These are phyloP conservation scores for Leptinotarsa defecta DNA, from an alignment of 1,140 invertebrate species.

Conservation along the genomic window DNA sequence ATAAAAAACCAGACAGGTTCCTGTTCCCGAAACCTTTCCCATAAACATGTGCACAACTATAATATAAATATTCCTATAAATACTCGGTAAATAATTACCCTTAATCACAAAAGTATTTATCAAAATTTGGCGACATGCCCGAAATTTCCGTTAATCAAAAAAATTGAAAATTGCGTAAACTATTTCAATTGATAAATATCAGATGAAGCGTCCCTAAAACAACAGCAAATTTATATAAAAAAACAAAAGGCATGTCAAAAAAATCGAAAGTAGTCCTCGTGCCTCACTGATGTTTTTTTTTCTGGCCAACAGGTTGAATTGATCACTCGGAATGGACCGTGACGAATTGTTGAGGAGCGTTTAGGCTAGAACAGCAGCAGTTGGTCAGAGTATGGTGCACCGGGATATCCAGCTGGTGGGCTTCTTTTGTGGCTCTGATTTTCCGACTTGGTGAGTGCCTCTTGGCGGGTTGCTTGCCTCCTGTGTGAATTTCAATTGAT, in stretches of 20 bases:
- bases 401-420: slow-evolving; percentile 73
- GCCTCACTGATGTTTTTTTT: not conserved
- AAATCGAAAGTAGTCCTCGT: not conserved
- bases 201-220: not conserved
- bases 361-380: slow-evolving; percentile 23
- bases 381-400: slow-evolving; percentile 76
- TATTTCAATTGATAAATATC: slow-evolving; percentile 7
- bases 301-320: not conserved
- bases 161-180: not conserved
- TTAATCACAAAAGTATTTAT: slow-evolving; percentile 22
- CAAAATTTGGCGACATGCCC: slow-evolving; percentile 24
- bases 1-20: not conserved
- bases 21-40: slow-evolving; percentile 3
- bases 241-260: slow-evolving; percentile 20
- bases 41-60: slow-evolving; percentile 26
- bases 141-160: not conserved
- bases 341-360: not conserved
- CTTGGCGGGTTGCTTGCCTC: slow-evolving; percentile 81
- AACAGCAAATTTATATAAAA: not conserved
- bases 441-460: slow-evolving; percentile 72
- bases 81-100: slow-evolving; percentile 26
- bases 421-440: slow-evolving; percentile 73
- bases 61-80: slow-evolving; percentile 32
- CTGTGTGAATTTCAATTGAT: slow-evolving; percentile 54
- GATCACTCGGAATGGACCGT: not conserved